phyloP scores from a whole-genome alignment of 2,888 invertebrate genomes.

The Pelosia muscerda region DNA sequence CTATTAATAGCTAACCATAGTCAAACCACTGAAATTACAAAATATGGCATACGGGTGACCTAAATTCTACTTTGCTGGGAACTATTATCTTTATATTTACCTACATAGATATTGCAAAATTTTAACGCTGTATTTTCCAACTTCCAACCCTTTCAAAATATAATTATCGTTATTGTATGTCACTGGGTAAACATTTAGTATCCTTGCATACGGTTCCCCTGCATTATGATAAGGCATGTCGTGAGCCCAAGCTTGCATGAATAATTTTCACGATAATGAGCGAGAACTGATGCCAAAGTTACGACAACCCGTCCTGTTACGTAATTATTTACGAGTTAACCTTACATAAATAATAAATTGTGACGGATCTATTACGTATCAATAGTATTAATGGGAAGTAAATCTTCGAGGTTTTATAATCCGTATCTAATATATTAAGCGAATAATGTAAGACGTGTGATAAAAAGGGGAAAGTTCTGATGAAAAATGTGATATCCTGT shows the following conservation, averaged over 20 bases:
- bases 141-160: not conserved
- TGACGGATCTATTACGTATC: not conserved
- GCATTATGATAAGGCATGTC: conserved; percentile 68
- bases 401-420: not conserved
- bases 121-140: not conserved
- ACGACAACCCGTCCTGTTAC: conserved; percentile 39
- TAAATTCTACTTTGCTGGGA: no score
- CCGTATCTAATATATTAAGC: no score
- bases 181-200: conserved; percentile 7
- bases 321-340: conserved; percentile 38
- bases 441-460: no score
- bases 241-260: conserved; percentile 66
- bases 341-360: conserved; percentile 25
- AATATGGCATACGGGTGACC: no score
- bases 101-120: no score
- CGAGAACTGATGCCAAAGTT: conserved; percentile 57
- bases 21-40: no score
- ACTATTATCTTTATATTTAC: no score
- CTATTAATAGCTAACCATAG: no score
- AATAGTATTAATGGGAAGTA: not conserved
- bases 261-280: conserved; percentile 70
- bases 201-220: conserved; percentile 44
- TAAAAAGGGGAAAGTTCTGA: not conserved
- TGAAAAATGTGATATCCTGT: no score
- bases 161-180: not conserved